These are phyloP conservation scores for Pterostichus madidus DNA, from an alignment of 2,888 invertebrate genomes.

Conservation along the genomic window DNA sequence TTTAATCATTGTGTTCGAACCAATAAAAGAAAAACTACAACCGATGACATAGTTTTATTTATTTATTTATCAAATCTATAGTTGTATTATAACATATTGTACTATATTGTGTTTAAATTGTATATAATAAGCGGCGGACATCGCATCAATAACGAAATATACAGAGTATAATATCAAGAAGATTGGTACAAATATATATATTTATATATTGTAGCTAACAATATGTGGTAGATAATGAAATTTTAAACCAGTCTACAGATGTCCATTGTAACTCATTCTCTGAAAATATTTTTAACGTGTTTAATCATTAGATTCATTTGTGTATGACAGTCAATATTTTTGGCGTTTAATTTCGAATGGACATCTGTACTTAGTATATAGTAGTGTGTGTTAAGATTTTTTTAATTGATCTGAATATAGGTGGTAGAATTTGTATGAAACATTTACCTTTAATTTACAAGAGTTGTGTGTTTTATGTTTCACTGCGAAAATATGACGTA, in stretches of 20 bases:
- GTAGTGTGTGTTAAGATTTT: slow-evolving; percentile 26
- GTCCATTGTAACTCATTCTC: background rate
- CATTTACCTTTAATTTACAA: slow-evolving; percentile 2
- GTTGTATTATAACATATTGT: slow-evolving; percentile 9
- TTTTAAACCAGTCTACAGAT: slow-evolving; percentile 1
- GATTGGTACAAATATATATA: slow-evolving; percentile 61
- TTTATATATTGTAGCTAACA: slow-evolving; percentile 52
- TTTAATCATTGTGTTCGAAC: slow-evolving; percentile 53
- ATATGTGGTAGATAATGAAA: slow-evolving; percentile 21
- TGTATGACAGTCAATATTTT: background rate
- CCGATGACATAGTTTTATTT: slow-evolving; percentile 24
- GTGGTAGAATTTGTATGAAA: slow-evolving; percentile 45
- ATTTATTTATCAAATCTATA: slow-evolving; percentile 38
- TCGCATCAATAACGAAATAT: slow-evolving; percentile 58
- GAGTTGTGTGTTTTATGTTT: slow-evolving; percentile 8
- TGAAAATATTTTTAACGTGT: background rate
- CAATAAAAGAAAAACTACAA: slow-evolving; percentile 44
- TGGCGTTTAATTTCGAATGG: background rate
- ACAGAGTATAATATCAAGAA: slow-evolving; percentile 43
- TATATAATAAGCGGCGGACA: slow-evolving; percentile 48
- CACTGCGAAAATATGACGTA: background rate
- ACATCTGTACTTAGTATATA: background rate
- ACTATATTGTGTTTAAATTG: slow-evolving; percentile 29
- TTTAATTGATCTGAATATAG: slow-evolving; percentile 21
- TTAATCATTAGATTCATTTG: too few relatives aligned